phyloP scores from a whole-genome alignment of 2,888 invertebrate species.

The Ectemnius continuus region DNA sequence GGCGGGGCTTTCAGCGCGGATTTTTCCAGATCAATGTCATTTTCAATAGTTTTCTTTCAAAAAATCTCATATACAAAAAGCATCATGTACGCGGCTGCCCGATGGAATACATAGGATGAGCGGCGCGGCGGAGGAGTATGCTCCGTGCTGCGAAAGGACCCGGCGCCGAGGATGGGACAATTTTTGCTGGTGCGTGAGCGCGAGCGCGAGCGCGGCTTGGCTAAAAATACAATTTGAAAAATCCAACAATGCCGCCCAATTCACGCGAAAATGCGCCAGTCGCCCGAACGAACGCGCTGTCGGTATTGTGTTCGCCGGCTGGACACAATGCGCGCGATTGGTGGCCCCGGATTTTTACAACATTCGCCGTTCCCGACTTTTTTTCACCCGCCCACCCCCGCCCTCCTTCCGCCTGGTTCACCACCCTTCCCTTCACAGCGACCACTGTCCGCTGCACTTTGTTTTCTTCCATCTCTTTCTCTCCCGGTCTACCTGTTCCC shows the following conservation, averaged over 20 bases:
- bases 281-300: slow-evolving; percentile 53
- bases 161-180: slow-evolving; percentile 47
- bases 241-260: slow-evolving; percentile 70
- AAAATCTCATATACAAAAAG: too few relatives aligned
- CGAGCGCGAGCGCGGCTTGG: neutral
- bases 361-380: slow-evolving; percentile 68
- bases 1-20: too few relatives aligned
- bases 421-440: slow-evolving; percentile 7
- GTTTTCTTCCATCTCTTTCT: slow-evolving; percentile 23
- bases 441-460: slow-evolving; percentile 14
- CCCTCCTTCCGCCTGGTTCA: slow-evolving; percentile 12
- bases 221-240: slow-evolving; percentile 69
- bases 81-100: too few relatives aligned
- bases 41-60: too few relatives aligned
- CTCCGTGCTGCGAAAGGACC: slow-evolving; percentile 31
- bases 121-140: slow-evolving; percentile 1
- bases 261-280: slow-evolving; percentile 66
- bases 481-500: slow-evolving; percentile 15
- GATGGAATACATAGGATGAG: neutral
- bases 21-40: too few relatives aligned
- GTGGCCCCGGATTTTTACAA: slow-evolving; percentile 74
- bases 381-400: slow-evolving; percentile 42
- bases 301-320: slow-evolving; percentile 70
- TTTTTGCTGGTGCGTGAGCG: slow-evolving; percentile 54
- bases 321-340: slow-evolving; percentile 75